These are phyloP conservation scores for Chrysodeixis includens DNA, from an alignment of 2,888 invertebrate species.

Conservation along the genomic window DNA sequence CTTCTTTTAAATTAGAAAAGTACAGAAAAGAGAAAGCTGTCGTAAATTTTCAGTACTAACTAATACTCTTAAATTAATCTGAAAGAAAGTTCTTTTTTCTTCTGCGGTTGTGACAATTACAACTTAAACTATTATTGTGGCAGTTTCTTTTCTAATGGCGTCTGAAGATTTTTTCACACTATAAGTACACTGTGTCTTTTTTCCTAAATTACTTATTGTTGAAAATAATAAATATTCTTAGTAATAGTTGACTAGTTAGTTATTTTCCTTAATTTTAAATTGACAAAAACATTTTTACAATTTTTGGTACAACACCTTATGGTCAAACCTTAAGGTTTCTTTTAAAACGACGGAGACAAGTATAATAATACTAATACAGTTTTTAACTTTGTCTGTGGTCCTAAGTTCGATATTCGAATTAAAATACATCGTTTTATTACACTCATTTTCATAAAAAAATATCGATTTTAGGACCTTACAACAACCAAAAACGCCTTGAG, in stretches of 20 bases:
- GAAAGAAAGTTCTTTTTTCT: too few relatives aligned
- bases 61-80: too few relatives aligned
- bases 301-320: conserved; percentile 42
- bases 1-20: too few relatives aligned
- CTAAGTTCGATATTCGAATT: not conserved
- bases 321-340: conserved; percentile 29
- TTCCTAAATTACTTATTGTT: not conserved
- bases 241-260: conserved; percentile 47
- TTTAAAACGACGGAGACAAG: conserved; percentile 11
- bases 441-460: not conserved
- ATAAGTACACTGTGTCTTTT: conserved; percentile 15
- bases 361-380: not conserved
- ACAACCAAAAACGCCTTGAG: not conserved
- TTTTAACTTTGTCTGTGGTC: conserved; percentile 3
- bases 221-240: conserved; percentile 41
- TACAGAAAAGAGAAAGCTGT: too few relatives aligned
- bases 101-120: not conserved
- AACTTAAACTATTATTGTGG: not conserved
- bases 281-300: conserved; percentile 43
- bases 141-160: not conserved
- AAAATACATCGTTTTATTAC: not conserved
- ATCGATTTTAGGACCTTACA: not conserved
- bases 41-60: not conserved
- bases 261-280: conserved; percentile 53
- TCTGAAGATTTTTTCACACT: conserved; percentile 16